These are phyloP conservation scores for Parelbella ahira DNA, from an alignment of 2,888 invertebrate species.

Conservation along the genomic window DNA sequence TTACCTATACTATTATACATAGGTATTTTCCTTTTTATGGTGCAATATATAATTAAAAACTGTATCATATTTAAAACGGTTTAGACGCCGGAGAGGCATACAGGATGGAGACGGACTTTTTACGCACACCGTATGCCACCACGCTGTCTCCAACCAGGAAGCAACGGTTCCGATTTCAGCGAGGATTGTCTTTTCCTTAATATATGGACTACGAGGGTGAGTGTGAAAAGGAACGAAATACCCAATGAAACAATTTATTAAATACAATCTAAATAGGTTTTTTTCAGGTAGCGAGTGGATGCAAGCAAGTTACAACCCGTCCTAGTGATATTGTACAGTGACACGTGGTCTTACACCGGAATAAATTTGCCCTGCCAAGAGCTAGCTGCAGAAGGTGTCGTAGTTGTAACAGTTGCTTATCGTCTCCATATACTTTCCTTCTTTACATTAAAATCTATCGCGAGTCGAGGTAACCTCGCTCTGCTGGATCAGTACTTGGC, in stretches of 20 bases:
- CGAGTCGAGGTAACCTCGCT: conserved; percentile 90
- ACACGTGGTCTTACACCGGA: conserved; percentile 78
- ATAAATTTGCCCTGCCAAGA: conserved; percentile 84
- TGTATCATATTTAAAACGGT: too few species aligned
- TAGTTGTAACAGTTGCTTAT: conserved; percentile 86
- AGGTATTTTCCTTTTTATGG: too few species aligned
- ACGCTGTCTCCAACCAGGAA: conserved; percentile 83
- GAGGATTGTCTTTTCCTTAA: conserved; percentile 96
- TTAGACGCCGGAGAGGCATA: conserved; percentile 85
- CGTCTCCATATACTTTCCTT: conserved; percentile 86
- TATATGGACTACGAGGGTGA: conserved; percentile 91
- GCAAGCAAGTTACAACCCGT: conserved; percentile 83
- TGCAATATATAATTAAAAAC: too few species aligned
- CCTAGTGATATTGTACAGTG: conserved; percentile 85
- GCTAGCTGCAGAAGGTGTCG: conserved; percentile 84
- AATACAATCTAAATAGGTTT: too few species aligned
- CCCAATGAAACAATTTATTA: too few species aligned
- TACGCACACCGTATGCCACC: conserved; percentile 85
- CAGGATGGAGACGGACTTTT: conserved; percentile 86
- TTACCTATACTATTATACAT: too few species aligned
- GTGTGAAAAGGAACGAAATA: too few species aligned
- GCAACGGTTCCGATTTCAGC: conserved; percentile 51
- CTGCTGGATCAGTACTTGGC: conserved; percentile 92
- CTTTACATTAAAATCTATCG: conserved; percentile 76
- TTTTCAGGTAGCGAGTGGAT: conserved; percentile 69